phyloP scores from a whole-genome alignment of 2,797 vertebrate genomes.

The Premnoplex brunnescens region DNA sequence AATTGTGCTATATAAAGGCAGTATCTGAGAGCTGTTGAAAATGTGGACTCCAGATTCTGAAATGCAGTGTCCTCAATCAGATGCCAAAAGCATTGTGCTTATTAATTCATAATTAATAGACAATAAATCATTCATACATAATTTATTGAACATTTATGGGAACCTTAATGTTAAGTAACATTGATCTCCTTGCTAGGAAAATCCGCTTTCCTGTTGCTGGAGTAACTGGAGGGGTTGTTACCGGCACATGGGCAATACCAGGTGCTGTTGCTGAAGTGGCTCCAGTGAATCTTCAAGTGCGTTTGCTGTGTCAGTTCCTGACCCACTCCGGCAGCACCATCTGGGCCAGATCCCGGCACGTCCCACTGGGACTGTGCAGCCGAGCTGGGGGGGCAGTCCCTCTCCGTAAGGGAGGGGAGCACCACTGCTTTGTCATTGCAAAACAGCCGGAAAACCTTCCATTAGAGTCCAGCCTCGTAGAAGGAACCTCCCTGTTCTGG shows the following conservation, averaged over 20 bases:
- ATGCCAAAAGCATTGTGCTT: neutral
- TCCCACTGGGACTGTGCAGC: neutral
- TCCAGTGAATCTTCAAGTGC: accelerated
- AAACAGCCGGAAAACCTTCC: neutral
- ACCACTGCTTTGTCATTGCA: accelerated
- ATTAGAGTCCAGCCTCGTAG: neutral
- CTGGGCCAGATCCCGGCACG: neutral
- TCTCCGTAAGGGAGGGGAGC: neutral
- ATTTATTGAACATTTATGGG: neutral
- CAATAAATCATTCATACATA: conserved; percentile 7
- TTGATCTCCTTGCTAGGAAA: conserved; percentile 12
- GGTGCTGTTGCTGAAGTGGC: neutral
- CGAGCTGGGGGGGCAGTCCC: neutral
- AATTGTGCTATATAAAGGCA: neutral
- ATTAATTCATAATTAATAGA: conserved; percentile 51
- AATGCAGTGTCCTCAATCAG: neutral
- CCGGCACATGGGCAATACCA: neutral
- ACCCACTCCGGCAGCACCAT: accelerated
- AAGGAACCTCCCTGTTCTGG: neutral
- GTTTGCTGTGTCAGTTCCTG: neutral
- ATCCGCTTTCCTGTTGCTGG: neutral
- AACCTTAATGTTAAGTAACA: neutral
- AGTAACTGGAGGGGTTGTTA: neutral
- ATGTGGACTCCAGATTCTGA: neutral
- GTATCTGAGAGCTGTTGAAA: neutral